Base-by-base conservation (phyloP, 2,113 vertebrate genomes). In the Syngnathus typhle region DNA sequence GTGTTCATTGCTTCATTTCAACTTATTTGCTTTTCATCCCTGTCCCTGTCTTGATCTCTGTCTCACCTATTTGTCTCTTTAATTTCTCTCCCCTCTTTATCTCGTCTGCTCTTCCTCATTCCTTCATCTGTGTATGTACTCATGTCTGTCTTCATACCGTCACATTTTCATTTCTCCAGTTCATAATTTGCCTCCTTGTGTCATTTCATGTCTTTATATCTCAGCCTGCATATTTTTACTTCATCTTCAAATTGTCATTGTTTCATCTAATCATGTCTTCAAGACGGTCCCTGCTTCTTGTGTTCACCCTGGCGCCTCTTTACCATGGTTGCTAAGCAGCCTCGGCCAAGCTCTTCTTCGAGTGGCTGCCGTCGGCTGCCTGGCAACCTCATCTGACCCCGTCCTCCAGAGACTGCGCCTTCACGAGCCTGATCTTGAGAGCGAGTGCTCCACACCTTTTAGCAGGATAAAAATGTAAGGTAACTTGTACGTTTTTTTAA, bases 301-400 rank as follows among this genome's bases (percentile, higher is more conserved):
- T 27, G 11, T 32, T 32, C 54, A 13, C 23, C 12, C 12, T 1
- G 11, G 23, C 12, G 54, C 11, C 12, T 27, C 55, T 13, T 16
- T 58, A 36, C 49, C 49, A 32, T 1, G 18, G 59, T 60, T 60
- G n/a, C 60, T 23, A 43, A 23, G 60, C 60, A 41, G 37, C 38
- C 10, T 41, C 6, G 38, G 38, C 19, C 60, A 43, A 43, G 39
- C 38, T n/a, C 60, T 61, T 21, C 38, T 23, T n/a, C 60, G 43
- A 61, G 43, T 43, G 60, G 60, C 39, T 44, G 60, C n/a, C 7
- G 21, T 21, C 2, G 6, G 60, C 60, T 44, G 60, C 39, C 39
- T 61, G 39, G 39, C 60, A 44, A 62, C 60, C 60, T 61, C 60
- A 21, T 21, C 60, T 61, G 59, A 61, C 59, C 59, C 59, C 4